Conservation (phyloP, 2,113 vertebrate genomes). For the Limnothrissa miodon region DNA sequence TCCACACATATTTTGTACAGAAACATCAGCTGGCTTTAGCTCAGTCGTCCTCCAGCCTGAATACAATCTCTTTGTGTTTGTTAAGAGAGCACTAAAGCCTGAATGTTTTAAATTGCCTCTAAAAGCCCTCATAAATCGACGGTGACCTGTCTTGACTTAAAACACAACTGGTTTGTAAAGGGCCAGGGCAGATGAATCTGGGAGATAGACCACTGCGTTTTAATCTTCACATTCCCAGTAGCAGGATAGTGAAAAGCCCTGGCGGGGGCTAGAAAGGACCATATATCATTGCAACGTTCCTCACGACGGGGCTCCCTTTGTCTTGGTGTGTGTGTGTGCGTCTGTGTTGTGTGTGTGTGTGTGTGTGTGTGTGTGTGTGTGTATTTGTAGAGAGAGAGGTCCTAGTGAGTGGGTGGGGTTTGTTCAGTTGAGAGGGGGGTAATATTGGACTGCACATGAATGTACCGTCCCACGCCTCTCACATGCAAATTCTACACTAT, state of each 20-base stretch:
- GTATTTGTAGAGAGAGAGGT: not conserved
- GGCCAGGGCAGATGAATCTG: not conserved
- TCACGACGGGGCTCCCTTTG: not conserved
- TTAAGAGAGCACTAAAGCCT: not conserved
- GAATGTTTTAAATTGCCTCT: not conserved
- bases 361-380: no score
- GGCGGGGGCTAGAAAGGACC: not conserved
- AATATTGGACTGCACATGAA: not conserved
- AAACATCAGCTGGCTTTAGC: not conserved
- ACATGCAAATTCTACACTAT: not conserved
- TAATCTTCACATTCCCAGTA: slow-evolving; percentile 5
- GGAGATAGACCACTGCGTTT: not conserved
- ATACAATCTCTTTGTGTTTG: not conserved
- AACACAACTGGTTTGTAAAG: not conserved
- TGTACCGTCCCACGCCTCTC: not conserved
- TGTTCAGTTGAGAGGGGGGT: not conserved
- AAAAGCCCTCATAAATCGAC: not conserved
- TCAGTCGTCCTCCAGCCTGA: not conserved
- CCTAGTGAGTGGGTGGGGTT: not conserved
- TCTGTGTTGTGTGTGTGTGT: no score
- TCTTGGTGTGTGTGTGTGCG: not conserved
- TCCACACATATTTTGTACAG: not conserved
- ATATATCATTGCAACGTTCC: not conserved
- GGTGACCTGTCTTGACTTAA: not conserved
- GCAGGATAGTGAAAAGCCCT: not conserved